Conservation (phyloP, 2,888 invertebrate species). For the Microctonus hyperodae region DNA sequence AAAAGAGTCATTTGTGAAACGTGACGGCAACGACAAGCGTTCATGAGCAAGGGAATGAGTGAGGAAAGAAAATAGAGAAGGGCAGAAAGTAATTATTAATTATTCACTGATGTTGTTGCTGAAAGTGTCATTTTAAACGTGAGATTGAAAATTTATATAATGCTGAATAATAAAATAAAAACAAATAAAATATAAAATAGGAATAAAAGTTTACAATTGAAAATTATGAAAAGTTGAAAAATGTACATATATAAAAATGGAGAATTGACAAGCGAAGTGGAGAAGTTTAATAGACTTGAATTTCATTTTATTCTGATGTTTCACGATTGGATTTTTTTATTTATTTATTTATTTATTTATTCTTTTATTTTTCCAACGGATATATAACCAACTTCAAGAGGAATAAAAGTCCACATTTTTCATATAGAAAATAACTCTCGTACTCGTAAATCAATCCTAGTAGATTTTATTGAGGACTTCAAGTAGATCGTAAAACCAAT, state of each 20-base stretch:
- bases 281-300: too few relatives aligned
- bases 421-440: background rate
- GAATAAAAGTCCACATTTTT: background rate
- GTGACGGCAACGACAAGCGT: slow-evolving; percentile 1
- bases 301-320: too few relatives aligned
- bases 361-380: background rate
- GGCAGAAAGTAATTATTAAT: slow-evolving; percentile 10
- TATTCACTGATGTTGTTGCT: slow-evolving; percentile 1
- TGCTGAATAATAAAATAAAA: background rate
- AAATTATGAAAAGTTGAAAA: too few relatives aligned
- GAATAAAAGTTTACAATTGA: too few relatives aligned
- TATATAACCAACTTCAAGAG: background rate
- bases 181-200: background rate
- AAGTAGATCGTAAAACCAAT: slow-evolving; percentile 39
- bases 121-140: slow-evolving; percentile 5
- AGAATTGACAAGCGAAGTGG: too few relatives aligned
- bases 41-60: background rate
- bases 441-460: slow-evolving; percentile 38
- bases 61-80: background rate
- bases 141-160: background rate
- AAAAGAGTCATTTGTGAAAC: slow-evolving; percentile 21
- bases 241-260: too few relatives aligned
- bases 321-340: too few relatives aligned
- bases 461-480: slow-evolving; percentile 41
- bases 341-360: background rate